Percentiles rank a stretch among this genome's conserved stretches.
These are phyloP conservation scores for Coregonus suidteri DNA, from an alignment of 2,797 vertebrate genomes.

Conservation along the genomic window DNA sequence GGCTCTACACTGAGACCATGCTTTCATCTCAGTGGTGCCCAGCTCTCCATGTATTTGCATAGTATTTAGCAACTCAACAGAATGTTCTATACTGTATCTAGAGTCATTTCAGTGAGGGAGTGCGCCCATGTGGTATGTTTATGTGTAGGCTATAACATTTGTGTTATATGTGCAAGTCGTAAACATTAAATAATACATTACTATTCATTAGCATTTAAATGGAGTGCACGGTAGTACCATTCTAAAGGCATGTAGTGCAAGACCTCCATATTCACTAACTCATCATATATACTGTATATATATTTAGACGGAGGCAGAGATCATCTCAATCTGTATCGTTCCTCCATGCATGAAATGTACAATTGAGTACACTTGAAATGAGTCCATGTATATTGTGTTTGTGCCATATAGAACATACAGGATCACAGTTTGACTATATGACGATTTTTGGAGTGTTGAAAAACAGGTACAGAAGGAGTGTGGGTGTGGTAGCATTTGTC, in stretches of 20 bases:
- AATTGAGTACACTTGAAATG: constrained; percentile 59
- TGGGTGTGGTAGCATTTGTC: constrained; percentile 82
- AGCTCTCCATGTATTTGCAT: background rate
- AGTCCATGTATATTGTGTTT: constrained; percentile 63
- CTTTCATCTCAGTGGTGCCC: background rate
- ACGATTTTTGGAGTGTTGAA: constrained; percentile 70
- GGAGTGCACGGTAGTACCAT: background rate
- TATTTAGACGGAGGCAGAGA: constrained; percentile 39
- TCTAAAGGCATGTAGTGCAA: background rate
- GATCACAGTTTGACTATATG: constrained; percentile 72
- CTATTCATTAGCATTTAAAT: background rate
- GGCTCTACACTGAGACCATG: background rate
- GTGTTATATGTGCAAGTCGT: background rate
- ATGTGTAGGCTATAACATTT: background rate
- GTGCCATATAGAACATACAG: constrained; percentile 65
- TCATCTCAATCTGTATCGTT: constrained; percentile 69
- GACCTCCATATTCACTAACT: background rate
- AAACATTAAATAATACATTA: background rate
- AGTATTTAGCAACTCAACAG: background rate
- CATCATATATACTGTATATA: background rate
- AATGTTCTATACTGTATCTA: background rate
- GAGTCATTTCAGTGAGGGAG: background rate
- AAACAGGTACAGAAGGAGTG: constrained; percentile 82
- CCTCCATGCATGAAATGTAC: constrained; percentile 62
- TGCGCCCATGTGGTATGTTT: background rate